phyloP scores from a whole-genome alignment of 1,140 invertebrate species.

The Drosophila orena region DNA sequence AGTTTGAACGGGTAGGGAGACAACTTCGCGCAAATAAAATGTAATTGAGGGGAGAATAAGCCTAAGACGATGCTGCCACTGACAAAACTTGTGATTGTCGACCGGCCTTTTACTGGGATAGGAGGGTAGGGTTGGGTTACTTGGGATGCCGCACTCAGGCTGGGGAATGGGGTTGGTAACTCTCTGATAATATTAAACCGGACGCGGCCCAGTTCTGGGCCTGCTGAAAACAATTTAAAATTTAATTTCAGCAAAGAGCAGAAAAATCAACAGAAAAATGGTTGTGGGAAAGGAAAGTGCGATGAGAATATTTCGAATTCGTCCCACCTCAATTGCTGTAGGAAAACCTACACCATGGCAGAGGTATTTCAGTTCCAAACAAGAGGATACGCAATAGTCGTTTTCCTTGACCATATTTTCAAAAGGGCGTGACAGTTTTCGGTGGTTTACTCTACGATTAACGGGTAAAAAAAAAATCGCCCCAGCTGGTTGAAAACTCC shows the following conservation, averaged over 20 bases:
- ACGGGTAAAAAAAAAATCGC: no score
- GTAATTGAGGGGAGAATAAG: conserved; percentile 71
- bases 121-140: conserved; percentile 12
- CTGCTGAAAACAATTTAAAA: conserved; percentile 68
- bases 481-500: no score
- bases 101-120: conserved; percentile 5
- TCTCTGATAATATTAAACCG: conserved; percentile 35
- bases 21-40: conserved; percentile 73
- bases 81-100: conserved; percentile 24
- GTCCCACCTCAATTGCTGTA: conserved; percentile 8
- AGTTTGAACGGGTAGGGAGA: conserved; percentile 2
- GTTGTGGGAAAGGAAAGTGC: conserved; percentile 25
- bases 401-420: no score
- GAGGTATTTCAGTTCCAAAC: background rate
- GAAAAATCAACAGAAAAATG: conserved; percentile 68
- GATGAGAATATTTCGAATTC: conserved; percentile 12
- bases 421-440: no score
- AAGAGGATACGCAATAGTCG: no score
- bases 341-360: background rate
- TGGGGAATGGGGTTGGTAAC: conserved; percentile 9
- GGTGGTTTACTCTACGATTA: no score
- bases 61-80: conserved; percentile 40
- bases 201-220: conserved; percentile 37
- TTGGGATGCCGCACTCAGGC: background rate
- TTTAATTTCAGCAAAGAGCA: conserved; percentile 69